phyloP scores from a whole-genome alignment of 2,113 vertebrate genomes.

The Peromyscus maniculatus region DNA sequence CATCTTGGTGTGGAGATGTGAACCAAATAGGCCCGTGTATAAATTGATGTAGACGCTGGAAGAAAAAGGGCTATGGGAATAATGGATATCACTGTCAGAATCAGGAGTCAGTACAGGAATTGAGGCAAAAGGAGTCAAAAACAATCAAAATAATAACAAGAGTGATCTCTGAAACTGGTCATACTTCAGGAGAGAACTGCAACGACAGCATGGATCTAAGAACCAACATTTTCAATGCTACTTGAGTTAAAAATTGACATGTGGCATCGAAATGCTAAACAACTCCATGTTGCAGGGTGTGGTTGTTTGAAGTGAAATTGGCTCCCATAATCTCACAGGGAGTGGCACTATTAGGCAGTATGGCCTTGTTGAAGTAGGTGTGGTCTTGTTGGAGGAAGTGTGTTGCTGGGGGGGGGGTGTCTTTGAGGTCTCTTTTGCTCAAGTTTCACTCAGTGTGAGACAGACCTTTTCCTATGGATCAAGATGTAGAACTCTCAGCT shows the following conservation, averaged over 20 bases:
- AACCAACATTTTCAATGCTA: background rate
- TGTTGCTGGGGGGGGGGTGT: fast-evolving
- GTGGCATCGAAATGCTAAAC: background rate
- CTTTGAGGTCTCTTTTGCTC: background rate
- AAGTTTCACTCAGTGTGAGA: background rate
- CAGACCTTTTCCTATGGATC: too few relatives aligned
- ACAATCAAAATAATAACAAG: background rate
- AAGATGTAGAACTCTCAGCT: too few relatives aligned
- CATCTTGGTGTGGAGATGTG: background rate
- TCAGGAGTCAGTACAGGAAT: background rate
- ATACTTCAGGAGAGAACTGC: background rate
- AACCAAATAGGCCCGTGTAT: background rate
- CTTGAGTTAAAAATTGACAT: background rate
- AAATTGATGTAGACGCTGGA: background rate
- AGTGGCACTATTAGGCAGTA: background rate
- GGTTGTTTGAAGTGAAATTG: background rate
- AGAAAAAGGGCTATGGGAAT: background rate
- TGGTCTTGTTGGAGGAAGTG: background rate
- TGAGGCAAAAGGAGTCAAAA: background rate
- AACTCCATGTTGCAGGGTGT: background rate
- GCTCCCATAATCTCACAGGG: background rate
- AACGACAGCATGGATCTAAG: background rate
- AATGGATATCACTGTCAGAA: background rate
- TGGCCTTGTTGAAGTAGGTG: background rate
- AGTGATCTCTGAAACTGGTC: background rate